Evolutionary conservation across 1,140 invertebrate species (phyloP).

Genomic region (Heliconius congener): DNA sequence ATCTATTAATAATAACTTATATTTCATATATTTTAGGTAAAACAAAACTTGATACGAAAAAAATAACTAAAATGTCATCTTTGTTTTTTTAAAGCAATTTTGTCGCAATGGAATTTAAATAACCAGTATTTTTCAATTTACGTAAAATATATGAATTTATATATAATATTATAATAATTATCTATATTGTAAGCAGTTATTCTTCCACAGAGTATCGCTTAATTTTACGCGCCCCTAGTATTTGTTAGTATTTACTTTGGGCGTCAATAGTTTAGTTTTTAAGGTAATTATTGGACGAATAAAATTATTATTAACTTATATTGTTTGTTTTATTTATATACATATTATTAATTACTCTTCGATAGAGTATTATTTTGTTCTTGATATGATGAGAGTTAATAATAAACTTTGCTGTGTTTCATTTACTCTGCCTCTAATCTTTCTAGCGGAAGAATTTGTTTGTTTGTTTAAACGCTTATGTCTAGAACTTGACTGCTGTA

Average conservation of each 20-base stretch:
- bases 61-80: neutral
- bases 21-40: conserved; percentile 24
- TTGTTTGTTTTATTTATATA: conserved; percentile 44
- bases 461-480: no score
- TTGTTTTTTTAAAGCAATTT: neutral
- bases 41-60: neutral
- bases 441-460: no score
- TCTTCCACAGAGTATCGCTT: neutral
- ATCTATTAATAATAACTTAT: conserved; percentile 1
- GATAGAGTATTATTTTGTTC: neutral
- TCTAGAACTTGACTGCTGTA: no score
- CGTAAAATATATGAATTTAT: neutral
- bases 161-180: neutral
- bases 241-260: conserved; percentile 43
- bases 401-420: no score
- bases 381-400: neutral
- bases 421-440: no score
- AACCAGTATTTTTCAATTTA: neutral
- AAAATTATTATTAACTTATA: conserved; percentile 47
- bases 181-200: neutral
- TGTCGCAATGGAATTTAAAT: neutral
- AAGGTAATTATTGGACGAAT: conserved; percentile 41
- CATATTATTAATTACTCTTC: neutral
- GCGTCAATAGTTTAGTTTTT: conserved; percentile 39
- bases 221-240: conserved; percentile 3